Conservation (phyloP, 2,888 invertebrate species). For the Eupithecia subfuscata region DNA sequence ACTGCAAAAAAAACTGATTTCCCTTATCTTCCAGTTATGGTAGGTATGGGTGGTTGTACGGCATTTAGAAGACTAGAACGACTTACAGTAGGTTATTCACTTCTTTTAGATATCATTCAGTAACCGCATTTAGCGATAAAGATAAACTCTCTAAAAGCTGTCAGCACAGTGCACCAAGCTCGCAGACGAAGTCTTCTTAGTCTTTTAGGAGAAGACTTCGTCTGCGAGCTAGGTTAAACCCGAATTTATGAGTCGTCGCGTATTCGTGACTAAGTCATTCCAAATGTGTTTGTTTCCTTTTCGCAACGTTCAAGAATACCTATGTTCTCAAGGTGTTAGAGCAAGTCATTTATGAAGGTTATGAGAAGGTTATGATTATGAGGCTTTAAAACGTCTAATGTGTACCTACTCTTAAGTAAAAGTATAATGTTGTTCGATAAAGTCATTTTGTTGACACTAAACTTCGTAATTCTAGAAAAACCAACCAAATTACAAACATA, state of each 20-base stretch:
- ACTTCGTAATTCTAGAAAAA: constrained; percentile 3
- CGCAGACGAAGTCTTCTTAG: not conserved
- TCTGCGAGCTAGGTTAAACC: not conserved
- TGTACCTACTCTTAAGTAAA: not conserved
- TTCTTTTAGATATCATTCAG: not conserved
- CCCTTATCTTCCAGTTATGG: too few species aligned
- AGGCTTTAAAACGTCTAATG: too few species aligned
- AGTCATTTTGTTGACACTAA: not conserved
- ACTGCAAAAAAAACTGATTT: too few species aligned
- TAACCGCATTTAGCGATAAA: not conserved
- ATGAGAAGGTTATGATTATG: too few species aligned
- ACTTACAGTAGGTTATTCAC: too few species aligned
- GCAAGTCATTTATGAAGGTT: too few species aligned
- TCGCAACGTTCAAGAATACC: too few species aligned
- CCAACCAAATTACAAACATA: constrained; percentile 9
- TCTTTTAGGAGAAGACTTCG: not conserved
- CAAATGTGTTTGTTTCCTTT: not conserved
- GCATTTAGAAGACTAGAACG: too few species aligned
- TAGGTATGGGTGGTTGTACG: too few species aligned
- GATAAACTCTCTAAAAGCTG: too few species aligned
- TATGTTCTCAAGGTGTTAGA: too few species aligned
- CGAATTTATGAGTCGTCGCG: too few species aligned
- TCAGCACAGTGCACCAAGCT: not conserved
- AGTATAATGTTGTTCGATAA: not conserved
- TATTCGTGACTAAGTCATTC: not conserved